Base-by-base conservation (phyloP, 2,113 vertebrate genomes). In the Phrynocephalus versicolor region DNA sequence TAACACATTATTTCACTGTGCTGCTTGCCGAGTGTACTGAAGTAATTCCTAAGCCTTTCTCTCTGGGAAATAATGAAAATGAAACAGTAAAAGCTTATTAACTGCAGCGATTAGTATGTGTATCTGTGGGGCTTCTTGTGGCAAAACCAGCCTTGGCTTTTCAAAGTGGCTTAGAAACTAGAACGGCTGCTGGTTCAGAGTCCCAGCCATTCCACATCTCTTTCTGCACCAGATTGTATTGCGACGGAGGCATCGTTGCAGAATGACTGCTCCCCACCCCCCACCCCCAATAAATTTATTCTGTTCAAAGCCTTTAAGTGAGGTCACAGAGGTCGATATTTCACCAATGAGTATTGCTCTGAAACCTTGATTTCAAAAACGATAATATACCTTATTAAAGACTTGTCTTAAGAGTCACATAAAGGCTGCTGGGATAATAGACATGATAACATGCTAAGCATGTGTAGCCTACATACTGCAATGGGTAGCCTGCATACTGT, bases 81-180 rank as follows among this genome's bases (percentile, higher is more conserved):
- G 39, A 65, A 78, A 55, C 33, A 72, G 39, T 27, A 16, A 64
- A 73, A 87, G 86, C 69, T 62, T 27, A 62, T 87, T 83, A 87
- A 55, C 41, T 65, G 35, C 27, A 37, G 37, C 55, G 75, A 83
- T 78, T 80, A 85, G n/a, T 27, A 9, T 35, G 21, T 30, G 18
- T 45, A 30, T 64, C 84, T 80, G 57, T 64, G 57, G 77, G 77
- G 69, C 67, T 64, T 35, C 76, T 45, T 41, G 51, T 64, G n/a
- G 76, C 57, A 79, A 58, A 64, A 79, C 16, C 19, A 51, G 30
- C 25, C 19, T 37, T 35, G n/a, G 45, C 72, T 80, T 39, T 73
- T 71, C 67, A 51, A n/a, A 79, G 64, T n/a, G 25, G 62, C 23
- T 39, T 81, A 70, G n/a, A 74, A 70, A 33, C 27, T 62, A 58